Conservation (phyloP, 2,113 vertebrate species). For the Aptenodytes patagonicus region DNA sequence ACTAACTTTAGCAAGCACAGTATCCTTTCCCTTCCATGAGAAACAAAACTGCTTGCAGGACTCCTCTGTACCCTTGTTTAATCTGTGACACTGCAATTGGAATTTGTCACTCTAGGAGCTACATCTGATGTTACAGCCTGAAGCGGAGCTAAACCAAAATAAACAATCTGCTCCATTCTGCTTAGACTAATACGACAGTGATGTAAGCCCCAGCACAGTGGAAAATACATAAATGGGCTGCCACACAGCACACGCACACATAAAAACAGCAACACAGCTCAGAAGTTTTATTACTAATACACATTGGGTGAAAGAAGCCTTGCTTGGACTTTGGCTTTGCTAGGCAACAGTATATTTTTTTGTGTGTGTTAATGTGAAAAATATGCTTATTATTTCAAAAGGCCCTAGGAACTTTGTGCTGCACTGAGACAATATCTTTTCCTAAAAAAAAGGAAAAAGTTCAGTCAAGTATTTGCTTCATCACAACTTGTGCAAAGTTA, state of each 20-base stretch:
- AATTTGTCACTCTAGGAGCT: conserved; percentile 77
- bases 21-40: neutral
- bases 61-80: conserved; percentile 65
- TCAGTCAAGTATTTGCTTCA: neutral
- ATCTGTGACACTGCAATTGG: conserved; percentile 68
- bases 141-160: conserved; percentile 76
- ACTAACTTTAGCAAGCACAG: neutral
- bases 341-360: neutral
- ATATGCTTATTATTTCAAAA: neutral
- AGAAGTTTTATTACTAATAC: neutral
- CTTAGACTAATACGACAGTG: conserved; percentile 78
- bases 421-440: neutral
- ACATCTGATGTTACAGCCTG: conserved; percentile 78
- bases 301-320: neutral
- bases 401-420: neutral
- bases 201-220: conserved; percentile 51
- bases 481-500: neutral
- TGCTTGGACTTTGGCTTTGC: neutral
- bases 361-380: neutral
- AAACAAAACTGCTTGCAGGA: conserved; percentile 29
- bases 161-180: conserved; percentile 80
- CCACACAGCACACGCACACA: neutral
- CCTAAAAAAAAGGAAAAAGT: neutral
- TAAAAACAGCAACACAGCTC: neutral
- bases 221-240: neutral